These are phyloP conservation scores for Conus canariensis DNA, from an alignment of 2,888 invertebrate species.

Conservation along the genomic window DNA sequence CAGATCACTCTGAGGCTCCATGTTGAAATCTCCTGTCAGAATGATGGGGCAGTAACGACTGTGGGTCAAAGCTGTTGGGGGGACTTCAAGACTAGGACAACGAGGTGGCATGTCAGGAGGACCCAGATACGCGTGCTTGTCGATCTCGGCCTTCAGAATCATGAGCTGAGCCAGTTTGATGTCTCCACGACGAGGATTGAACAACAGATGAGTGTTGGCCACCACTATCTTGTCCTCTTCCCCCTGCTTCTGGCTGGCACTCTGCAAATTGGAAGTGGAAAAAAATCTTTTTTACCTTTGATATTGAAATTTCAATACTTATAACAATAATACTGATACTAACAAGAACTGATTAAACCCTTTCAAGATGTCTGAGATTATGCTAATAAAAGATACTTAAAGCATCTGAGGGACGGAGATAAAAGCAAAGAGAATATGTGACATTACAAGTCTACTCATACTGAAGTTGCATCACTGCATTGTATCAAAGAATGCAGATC, in stretches of 20 bases:
- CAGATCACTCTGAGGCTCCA: conserved; percentile 86
- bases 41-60: conserved; percentile 87
- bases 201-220: conserved; percentile 96
- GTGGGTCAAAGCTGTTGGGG: not conserved
- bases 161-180: conserved; percentile 93
- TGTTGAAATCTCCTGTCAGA: conserved; percentile 96
- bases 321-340: too few species aligned
- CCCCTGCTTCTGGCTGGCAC: conserved; percentile 1
- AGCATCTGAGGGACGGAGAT: too few species aligned
- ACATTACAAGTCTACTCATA: too few species aligned
- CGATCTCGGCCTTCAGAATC: conserved; percentile 90
- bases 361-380: too few species aligned
- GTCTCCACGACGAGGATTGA: conserved; percentile 93
- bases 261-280: not conserved
- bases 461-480: too few species aligned
- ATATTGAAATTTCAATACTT: too few species aligned
- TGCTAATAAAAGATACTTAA: too few species aligned
- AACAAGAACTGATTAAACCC: too few species aligned
- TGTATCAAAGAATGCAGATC: too few species aligned
- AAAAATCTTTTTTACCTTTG: not conserved
- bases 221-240: conserved; percentile 82
- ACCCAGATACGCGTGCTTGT: conserved; percentile 82
- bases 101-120: not conserved
- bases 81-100: not conserved
- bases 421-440: too few species aligned